Percentiles rank a stretch among this genome's conserved stretches.
phyloP scores from a whole-genome alignment of 2,113 vertebrate genomes.

The Carettochelys insculpta region DNA sequence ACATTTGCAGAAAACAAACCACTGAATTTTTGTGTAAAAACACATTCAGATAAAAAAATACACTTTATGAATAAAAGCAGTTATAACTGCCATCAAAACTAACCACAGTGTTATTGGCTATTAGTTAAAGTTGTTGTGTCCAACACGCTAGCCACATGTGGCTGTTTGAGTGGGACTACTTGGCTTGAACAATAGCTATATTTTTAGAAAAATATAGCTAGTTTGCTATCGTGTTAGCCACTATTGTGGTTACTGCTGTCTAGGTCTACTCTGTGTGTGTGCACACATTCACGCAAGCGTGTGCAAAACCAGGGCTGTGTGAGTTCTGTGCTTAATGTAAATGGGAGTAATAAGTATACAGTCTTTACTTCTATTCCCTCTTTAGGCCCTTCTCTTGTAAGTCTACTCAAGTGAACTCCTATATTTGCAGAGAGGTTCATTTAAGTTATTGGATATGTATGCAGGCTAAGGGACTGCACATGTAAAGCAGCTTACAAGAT shows the following conservation, averaged over 20 bases:
- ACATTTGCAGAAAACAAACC: too few species aligned
- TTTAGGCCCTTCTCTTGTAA: not conserved
- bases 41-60: conserved; percentile 69
- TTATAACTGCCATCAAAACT: conserved; percentile 69
- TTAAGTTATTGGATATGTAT: not conserved
- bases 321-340: not conserved
- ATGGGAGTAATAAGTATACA: rapidly evolving
- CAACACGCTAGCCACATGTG: too few species aligned
- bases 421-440: not conserved
- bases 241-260: too few species aligned
- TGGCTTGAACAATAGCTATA: too few species aligned
- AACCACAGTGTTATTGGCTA: conserved; percentile 37
- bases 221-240: too few species aligned
- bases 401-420: not conserved
- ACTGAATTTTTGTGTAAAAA: conserved; percentile 53
- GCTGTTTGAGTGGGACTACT: too few species aligned
- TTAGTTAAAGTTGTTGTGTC: conserved; percentile 73
- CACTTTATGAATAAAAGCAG: conserved; percentile 66
- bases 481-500: not conserved
- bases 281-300: too few species aligned
- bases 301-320: conserved; percentile 22
- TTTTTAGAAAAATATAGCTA: too few species aligned
- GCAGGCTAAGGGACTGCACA: not conserved
- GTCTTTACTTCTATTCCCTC: not conserved
- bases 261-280: too few species aligned